phyloP scores from a whole-genome alignment of 2,113 vertebrate genomes.

The Erpornis zantholeuca region DNA sequence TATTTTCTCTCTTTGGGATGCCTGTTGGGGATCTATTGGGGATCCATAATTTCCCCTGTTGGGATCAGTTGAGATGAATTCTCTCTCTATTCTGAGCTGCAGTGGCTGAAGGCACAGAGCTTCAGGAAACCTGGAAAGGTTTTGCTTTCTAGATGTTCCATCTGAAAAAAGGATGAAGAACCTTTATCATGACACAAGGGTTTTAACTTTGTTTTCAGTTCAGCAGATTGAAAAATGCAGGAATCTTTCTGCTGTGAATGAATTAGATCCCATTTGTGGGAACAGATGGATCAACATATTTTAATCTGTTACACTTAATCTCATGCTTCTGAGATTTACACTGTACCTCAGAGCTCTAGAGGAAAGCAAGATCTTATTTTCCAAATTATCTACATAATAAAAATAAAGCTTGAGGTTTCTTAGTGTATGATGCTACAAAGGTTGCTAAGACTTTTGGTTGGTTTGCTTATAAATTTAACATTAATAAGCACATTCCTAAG shows the following conservation, averaged over 20 bases:
- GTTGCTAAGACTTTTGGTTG: neutral
- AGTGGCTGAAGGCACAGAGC: neutral
- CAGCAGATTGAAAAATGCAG: neutral
- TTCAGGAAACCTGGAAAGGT: neutral
- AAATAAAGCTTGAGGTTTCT: neutral
- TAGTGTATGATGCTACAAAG: neutral
- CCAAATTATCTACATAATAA: neutral
- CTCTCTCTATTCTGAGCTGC: neutral
- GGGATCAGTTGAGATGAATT: neutral
- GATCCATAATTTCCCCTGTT: too few species aligned
- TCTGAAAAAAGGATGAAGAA: neutral
- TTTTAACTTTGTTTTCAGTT: neutral
- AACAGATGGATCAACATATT: neutral
- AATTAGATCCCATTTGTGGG: neutral
- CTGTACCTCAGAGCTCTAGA: neutral
- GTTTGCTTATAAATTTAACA: neutral
- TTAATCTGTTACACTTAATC: neutral
- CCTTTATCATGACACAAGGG: neutral
- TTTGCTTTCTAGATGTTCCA: neutral
- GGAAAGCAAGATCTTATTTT: neutral
- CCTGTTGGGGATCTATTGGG: too few species aligned
- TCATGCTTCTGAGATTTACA: neutral
- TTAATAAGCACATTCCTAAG: neutral
- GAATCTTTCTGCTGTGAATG: neutral
- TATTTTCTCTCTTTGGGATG: neutral